Base-by-base conservation (phyloP, 2,113 vertebrate species). In the human region DNA sequence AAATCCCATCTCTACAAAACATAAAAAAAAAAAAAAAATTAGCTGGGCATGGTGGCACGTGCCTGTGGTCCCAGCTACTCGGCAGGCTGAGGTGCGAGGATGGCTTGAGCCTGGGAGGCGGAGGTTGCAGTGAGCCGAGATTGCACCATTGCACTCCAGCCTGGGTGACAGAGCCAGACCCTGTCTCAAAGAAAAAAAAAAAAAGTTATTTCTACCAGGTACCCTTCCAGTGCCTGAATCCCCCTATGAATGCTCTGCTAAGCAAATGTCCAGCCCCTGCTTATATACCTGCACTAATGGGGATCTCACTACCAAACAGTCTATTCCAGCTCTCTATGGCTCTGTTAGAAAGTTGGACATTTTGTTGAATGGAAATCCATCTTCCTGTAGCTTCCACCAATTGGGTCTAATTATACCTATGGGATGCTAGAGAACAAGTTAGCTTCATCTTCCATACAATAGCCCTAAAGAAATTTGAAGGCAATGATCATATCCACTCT, bases 311-410 rank as follows among this genome's bases (percentile, higher is more conserved):
- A 72, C 30, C 50, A 68, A 70, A 76, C 40, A 89, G 6, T 64
- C 22, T 57, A 61, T 73, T 83, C 27, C 59, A 81, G 52, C 48
- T 79, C 16, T 38, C 22, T 64, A 27, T 14, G 43, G 43, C 25
- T 96, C 30, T 93, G 17, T 92, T 82, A 90, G 40, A 94, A 87
- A 83, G 79, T 6, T 57, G 32, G 27, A 57, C 20, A 93, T 75
- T 90, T 79, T 83, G 55, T 75, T 78, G 32, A 75, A 2, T 23
- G 38, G 72, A 92, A 91, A 75, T 93, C 45, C 90, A 18, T 72
- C 17, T 90, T 88, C 30, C 40, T 35, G 13, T 45, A 84, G 52
- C 87, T 91, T 93, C 22, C 27, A 84, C 22, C 4, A 38, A 23
- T 17, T 81, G 79, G 18, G 20, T 81, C 30, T 23, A 92, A 87